Evolutionary conservation across 2,113 vertebrate species (phyloP).

Genomic region (Coracopsis vasa): DNA sequence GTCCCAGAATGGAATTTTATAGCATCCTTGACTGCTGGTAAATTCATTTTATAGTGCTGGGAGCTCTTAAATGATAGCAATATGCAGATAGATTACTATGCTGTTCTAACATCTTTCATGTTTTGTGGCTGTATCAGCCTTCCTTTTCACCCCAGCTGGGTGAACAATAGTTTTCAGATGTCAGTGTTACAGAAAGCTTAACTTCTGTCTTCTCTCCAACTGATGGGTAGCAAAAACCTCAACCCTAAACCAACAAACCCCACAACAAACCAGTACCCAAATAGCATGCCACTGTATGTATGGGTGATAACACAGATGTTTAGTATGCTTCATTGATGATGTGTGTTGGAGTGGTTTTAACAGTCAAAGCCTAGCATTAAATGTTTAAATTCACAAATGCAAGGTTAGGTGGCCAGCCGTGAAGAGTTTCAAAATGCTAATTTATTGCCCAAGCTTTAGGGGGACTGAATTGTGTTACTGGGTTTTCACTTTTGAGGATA

Average conservation of each 20-base stretch:
- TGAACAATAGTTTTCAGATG: constrained; percentile 70
- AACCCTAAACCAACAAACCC: background rate
- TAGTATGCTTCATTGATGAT: background rate
- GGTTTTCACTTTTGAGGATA: background rate
- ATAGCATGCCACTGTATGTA: accelerated
- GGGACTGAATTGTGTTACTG: background rate
- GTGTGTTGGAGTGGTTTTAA: background rate
- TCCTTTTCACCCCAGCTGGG: constrained; percentile 51
- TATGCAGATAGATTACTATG: constrained; percentile 9
- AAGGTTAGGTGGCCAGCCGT: background rate
- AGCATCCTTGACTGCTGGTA: constrained; percentile 38
- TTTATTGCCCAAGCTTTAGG: background rate
- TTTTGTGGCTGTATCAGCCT: background rate
- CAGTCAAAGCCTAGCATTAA: background rate
- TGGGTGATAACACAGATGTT: background rate
- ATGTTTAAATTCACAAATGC: background rate
- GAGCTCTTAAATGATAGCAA: constrained; percentile 45
- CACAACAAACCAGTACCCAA: background rate
- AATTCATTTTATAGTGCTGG: constrained; percentile 10
- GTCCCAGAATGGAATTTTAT: constrained; percentile 37
- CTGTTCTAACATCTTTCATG: background rate
- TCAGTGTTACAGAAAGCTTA: constrained; percentile 27
- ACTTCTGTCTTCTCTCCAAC: background rate
- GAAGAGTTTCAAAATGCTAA: background rate
- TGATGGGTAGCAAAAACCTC: background rate